Conservation (phyloP, 2,113 vertebrate species). For the Lanius collurio region DNA sequence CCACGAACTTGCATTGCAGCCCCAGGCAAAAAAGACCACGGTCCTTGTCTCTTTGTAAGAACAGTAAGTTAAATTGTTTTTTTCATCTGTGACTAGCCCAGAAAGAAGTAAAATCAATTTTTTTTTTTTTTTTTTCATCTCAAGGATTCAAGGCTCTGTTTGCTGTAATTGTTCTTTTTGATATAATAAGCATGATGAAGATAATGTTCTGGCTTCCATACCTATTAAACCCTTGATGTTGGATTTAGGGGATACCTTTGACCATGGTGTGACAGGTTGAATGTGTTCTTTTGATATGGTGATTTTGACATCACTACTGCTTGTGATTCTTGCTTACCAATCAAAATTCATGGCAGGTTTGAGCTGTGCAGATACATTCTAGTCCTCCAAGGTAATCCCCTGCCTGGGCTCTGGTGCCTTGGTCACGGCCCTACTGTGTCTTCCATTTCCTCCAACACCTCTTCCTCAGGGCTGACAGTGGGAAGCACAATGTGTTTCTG, state of each 20-base stretch:
- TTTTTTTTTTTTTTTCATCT: not conserved
- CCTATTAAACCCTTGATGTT: not conserved
- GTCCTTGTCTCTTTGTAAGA: not conserved
- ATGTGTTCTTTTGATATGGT: not conserved
- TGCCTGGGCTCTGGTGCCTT: not conserved
- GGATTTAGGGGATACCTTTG: not conserved
- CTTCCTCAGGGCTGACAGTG: not conserved
- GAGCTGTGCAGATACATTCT: not conserved
- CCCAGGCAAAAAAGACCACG: not conserved
- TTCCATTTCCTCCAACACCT: not conserved
- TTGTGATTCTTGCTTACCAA: not conserved
- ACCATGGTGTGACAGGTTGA: not conserved
- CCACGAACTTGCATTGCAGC: not conserved
- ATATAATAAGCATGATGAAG: not conserved
- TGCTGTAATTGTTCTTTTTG: not conserved
- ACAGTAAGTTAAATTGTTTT: not conserved
- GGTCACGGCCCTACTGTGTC: fast-evolving
- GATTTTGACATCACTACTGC: not conserved
- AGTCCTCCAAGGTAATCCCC: not conserved
- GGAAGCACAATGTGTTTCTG: not conserved
- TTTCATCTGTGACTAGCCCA: not conserved
- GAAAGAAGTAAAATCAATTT: not conserved
- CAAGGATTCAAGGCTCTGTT: not conserved
- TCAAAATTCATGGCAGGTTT: not conserved
- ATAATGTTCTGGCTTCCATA: not conserved